Evolutionary conservation across 2,888 invertebrate genomes (phyloP), one percentile per base, ranked within the genome.

Genomic region (Amitus sp.): DNA sequence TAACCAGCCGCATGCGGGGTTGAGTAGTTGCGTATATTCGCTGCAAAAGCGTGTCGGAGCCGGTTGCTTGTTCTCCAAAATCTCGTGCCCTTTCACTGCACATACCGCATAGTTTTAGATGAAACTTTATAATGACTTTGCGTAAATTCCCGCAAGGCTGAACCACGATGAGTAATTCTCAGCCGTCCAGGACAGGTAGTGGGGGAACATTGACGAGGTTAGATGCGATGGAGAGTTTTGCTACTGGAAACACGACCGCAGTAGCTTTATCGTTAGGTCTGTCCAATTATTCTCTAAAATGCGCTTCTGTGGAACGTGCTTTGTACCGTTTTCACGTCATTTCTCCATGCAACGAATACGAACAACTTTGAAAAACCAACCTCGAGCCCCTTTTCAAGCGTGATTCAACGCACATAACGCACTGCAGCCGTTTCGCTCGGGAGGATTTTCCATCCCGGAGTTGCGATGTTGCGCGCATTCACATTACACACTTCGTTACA

Each of bases 121-220:
- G 64, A 61, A 61, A 61, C 61, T 65, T 65, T 65, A 61, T 65
- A 65, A 65, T 65, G 65, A 61, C 65, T 61, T 55, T 61, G 61
- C 57, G 54, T 58, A 61, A 61, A 65, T 57, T 65, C 56, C 50
- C 53, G 50, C 57, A 50, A 50, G 56, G 53, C 48, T 23, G 23
- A 23, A 39, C 55, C 51, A 47, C 64, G 59, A 60, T 59, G 60
- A 60, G 64, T 19, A 42, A 42, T 60, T 56, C 57, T 57, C 50
- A 52, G 64, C 53, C 30, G 34, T 46, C 58, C 62, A 30, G 42
- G 20, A 23, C 42, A 33, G 27, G 39, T 18, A n/a, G 23, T 55
- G 45, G 40, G 46, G 48, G 55, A 60, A 59, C 63, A 64, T 64
- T 64, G 59, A 59, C 56, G 56, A 59, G 43, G 47, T 42, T 39